These are phyloP conservation scores for Heliconius erato DNA, from an alignment of 2,888 invertebrate genomes.

Conservation along the genomic window DNA sequence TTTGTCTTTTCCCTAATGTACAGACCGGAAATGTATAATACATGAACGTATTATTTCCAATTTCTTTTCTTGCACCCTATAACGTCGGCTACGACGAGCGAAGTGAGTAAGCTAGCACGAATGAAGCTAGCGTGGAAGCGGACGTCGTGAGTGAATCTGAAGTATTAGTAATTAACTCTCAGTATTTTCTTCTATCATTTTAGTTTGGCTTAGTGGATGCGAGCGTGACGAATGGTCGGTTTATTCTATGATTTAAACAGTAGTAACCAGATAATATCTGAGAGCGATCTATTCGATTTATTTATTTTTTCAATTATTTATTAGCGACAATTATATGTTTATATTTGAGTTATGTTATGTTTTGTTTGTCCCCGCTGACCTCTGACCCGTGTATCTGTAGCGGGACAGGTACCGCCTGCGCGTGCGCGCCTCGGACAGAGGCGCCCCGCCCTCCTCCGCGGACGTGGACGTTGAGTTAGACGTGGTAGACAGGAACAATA, in stretches of 20 bases:
- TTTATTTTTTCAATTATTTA: slow-evolving; percentile 73
- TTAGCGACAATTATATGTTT: slow-evolving; percentile 83
- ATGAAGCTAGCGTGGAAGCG: slow-evolving; percentile 69
- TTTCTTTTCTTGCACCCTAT: slow-evolving; percentile 89
- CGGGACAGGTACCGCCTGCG: slow-evolving; percentile 98
- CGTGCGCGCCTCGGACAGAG: slow-evolving; percentile 98
- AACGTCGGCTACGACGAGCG: slow-evolving; percentile 89
- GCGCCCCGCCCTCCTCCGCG: slow-evolving; percentile 95
- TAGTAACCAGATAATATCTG: slow-evolving; percentile 64
- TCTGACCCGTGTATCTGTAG: slow-evolving; percentile 93
- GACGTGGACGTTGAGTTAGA: slow-evolving; percentile 99
- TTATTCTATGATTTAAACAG: slow-evolving; percentile 56
- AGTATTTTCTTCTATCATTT: slow-evolving; percentile 73
- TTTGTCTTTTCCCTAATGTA: slow-evolving; percentile 83
- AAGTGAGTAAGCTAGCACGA: slow-evolving; percentile 86
- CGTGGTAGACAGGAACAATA: slow-evolving; percentile 99
- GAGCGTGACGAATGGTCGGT: slow-evolving; percentile 70
- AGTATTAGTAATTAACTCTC: slow-evolving; percentile 63
- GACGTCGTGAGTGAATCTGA: slow-evolving; percentile 72
- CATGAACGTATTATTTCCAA: slow-evolving; percentile 87
- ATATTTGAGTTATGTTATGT: slow-evolving; percentile 86
- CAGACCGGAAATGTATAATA: slow-evolving; percentile 84
- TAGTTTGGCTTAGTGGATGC: slow-evolving; percentile 81
- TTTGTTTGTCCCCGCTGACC: slow-evolving; percentile 89
- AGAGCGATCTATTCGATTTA: slow-evolving; percentile 74